phyloP scores from a whole-genome alignment of 2,888 invertebrate genomes.

The Automeris io region DNA sequence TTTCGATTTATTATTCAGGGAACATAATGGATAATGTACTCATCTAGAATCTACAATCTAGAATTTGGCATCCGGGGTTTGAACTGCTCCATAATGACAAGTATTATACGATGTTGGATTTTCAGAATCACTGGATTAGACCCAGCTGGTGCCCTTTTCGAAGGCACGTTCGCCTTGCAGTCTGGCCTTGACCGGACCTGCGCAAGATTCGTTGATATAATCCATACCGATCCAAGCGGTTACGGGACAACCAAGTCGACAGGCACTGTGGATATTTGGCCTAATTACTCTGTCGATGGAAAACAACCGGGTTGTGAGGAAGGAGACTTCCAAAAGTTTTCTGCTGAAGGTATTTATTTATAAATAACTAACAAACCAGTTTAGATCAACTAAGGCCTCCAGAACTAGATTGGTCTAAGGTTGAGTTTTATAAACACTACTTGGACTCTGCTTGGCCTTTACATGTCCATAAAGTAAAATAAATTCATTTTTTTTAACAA shows the following conservation, averaged over 20 bases:
- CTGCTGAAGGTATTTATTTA: slow-evolving; percentile 38
- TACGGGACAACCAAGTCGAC: slow-evolving; percentile 69
- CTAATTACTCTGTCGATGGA: slow-evolving; percentile 60
- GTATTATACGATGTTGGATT: too few species aligned
- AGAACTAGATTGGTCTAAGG: too few species aligned
- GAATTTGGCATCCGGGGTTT: too few species aligned
- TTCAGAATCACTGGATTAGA: slow-evolving; percentile 76
- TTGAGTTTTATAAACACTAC: too few species aligned
- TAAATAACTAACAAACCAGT: neutral
- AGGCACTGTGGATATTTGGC: slow-evolving; percentile 79
- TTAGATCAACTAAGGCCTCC: too few species aligned
- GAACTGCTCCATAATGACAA: too few species aligned
- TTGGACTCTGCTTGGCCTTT: too few species aligned
- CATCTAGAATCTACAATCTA: too few species aligned
- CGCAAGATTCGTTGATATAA: slow-evolving; percentile 79
- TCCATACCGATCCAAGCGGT: slow-evolving; percentile 80
- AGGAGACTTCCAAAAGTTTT: slow-evolving; percentile 46
- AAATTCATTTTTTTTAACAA: too few species aligned
- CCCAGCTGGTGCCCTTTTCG: slow-evolving; percentile 76
- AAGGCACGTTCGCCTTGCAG: slow-evolving; percentile 51
- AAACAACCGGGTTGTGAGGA: slow-evolving; percentile 74
- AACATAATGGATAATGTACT: too few species aligned
- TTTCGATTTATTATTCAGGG: too few species aligned
- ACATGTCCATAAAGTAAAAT: too few species aligned
- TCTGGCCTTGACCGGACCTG: slow-evolving; percentile 61